Conservation (phyloP, 2,113 vertebrate species). For the Tapirus terrestris region DNA sequence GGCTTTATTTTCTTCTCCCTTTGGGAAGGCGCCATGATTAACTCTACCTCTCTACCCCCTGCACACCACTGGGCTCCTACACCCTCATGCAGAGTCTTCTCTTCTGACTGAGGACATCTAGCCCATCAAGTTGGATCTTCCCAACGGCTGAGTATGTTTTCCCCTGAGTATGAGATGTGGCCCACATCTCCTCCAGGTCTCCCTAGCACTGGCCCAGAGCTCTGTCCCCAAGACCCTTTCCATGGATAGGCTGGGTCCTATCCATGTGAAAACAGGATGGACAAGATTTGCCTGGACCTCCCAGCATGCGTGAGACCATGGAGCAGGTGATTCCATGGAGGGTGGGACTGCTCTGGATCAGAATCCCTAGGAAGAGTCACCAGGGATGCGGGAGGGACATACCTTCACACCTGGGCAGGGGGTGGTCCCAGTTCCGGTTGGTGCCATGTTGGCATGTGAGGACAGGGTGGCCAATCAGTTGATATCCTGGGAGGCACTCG, state of each 20-base stretch:
- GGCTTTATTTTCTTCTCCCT: neutral
- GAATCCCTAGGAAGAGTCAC: neutral
- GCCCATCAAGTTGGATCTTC: neutral
- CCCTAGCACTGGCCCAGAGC: neutral
- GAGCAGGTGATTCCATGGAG: neutral
- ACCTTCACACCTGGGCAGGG: slow-evolving; percentile 98
- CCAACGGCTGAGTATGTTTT: neutral
- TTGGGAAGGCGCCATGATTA: neutral
- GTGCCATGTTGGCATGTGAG: slow-evolving; percentile 97
- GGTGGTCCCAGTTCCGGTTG: slow-evolving; percentile 97
- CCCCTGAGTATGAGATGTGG: neutral
- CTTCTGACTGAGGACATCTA: neutral
- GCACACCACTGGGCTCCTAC: neutral
- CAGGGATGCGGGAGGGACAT: slow-evolving; percentile 65
- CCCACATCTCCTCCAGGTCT: neutral
- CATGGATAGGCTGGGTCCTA: neutral
- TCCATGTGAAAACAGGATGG: neutral
- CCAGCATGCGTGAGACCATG: rapidly evolving
- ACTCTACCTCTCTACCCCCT: neutral
- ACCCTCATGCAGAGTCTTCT: neutral
- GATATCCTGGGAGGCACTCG: slow-evolving; percentile 96
- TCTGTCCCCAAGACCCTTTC: neutral
- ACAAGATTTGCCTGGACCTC: neutral
- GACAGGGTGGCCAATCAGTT: slow-evolving; percentile 93
- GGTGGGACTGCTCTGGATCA: neutral